Conservation (phyloP, 2,888 invertebrate genomes). For the Trichogramma dendrolimi region DNA sequence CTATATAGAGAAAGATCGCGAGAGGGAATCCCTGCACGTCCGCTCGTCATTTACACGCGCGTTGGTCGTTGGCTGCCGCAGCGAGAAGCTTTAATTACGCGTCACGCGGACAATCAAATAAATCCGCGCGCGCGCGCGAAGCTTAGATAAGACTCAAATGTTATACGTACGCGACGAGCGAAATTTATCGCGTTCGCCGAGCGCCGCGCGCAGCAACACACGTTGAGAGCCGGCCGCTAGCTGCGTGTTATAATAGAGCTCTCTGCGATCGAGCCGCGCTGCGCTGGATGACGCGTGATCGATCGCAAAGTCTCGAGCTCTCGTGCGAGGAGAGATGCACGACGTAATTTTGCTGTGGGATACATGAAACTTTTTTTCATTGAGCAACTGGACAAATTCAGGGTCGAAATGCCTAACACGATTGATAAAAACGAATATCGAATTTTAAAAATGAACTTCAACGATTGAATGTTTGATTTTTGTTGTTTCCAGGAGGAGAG, state of each 20-base stretch:
- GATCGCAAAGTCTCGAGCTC: constrained; percentile 8
- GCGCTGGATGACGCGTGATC: constrained; percentile 11
- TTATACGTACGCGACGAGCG: not conserved
- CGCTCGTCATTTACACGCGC: no score
- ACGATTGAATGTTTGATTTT: constrained; percentile 22
- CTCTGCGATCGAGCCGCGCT: constrained; percentile 4
- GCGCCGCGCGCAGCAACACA: not conserved
- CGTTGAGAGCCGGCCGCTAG: no score
- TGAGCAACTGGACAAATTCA: no score
- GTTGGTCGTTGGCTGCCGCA: no score
- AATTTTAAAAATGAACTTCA: not conserved
- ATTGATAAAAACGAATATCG: not conserved
- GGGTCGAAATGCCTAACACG: no score
- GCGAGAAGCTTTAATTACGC: constrained; percentile 18
- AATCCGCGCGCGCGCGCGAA: constrained; percentile 10
- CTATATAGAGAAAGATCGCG: no score
- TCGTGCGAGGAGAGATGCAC: not conserved
- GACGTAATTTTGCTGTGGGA: not conserved
- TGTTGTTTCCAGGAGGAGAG: constrained; percentile 66
- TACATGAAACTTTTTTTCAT: not conserved
- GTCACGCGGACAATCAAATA: constrained; percentile 21
- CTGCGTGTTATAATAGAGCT: no score
- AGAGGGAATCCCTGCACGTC: no score
- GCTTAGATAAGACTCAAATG: not conserved
- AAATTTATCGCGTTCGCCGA: not conserved